Conservation (phyloP, 2,888 invertebrate species). For the Alloplasta piceator region DNA sequence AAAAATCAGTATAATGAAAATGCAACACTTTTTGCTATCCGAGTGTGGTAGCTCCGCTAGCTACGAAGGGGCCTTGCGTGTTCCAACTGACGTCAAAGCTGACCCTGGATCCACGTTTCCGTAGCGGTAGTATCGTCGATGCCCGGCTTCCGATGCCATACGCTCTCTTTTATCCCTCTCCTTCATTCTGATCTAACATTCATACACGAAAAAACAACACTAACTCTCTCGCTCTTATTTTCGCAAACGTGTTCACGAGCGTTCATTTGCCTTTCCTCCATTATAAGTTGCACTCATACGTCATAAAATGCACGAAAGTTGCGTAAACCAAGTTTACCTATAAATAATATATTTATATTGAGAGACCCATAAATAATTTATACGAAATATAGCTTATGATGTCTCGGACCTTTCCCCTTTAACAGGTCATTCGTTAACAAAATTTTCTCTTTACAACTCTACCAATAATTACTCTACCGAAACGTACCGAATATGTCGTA, state of each 20-base stretch:
- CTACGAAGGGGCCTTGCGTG: constrained; percentile 64
- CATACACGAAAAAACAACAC: neutral
- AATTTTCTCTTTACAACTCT: too few species aligned
- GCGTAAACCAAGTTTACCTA: too few species aligned
- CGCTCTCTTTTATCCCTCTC: constrained; percentile 19
- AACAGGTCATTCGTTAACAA: too few species aligned
- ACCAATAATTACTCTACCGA: too few species aligned
- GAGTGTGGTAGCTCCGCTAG: constrained; percentile 49
- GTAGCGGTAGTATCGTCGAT: constrained; percentile 67
- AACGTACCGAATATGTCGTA: too few species aligned
- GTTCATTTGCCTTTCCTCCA: constrained; percentile 29
- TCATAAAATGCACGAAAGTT: too few species aligned
- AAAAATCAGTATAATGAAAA: constrained; percentile 32
- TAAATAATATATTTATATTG: too few species aligned
- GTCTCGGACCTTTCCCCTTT: too few species aligned
- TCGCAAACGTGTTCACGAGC: constrained; percentile 32
- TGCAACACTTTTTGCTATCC: constrained; percentile 36
- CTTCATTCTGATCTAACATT: neutral
- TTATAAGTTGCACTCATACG: neutral
- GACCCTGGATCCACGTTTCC: constrained; percentile 79
- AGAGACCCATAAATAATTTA: too few species aligned
- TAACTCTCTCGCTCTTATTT: constrained; percentile 32
- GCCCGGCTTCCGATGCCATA: constrained; percentile 62
- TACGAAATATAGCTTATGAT: too few species aligned
- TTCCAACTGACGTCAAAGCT: constrained; percentile 79